Evolutionary conservation across 2,113 vertebrate species (phyloP), one percentile per base, ranked within the genome.

Genomic region (Xiphophorus couchianus): DNA sequence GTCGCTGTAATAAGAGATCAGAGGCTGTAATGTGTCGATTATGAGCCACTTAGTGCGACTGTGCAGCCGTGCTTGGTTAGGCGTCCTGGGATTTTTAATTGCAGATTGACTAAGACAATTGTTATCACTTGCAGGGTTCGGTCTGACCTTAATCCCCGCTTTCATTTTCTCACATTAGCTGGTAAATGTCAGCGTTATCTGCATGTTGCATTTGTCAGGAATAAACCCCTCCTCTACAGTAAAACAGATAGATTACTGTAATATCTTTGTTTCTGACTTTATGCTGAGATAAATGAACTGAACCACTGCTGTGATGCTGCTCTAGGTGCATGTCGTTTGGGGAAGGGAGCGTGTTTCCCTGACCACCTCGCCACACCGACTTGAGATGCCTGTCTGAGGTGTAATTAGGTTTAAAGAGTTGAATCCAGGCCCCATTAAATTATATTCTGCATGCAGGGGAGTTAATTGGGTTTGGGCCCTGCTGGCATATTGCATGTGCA

Each of bases 371-470:
- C 81, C 72, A 69, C 80, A 84, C 77, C 84, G 84, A 91, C 84
- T 85, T 86, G 80, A 89, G 83, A 85, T 71, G 83, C 77, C 89
- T 74, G 80, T 92, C 91, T 88, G 77, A 87, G 88, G 84, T 83
- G 79, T 91, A 93, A 94, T 90, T 91, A 82, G 84, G 89, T 90
- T 94, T 87, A 87, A 90, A 88, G 87, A 89, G 86, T 88, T 83
- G 81, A 78, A 92, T 89, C 82, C 83, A 78, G 84, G 71, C 74
- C 88, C 48, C 83, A 93, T 92, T 86, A 87, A 90, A 92, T 93
- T 84, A 91, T 84, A 78, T 86, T 82, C 86, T 73, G 84, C 88
- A 89, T 88, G 84, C 74, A 85, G 88, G 83, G 80, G 85, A 85
- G 79, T 81, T 92, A 92, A 93, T 91, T 90, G 88, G 82, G 86